A percentile compares a stretch with the other conserved stretches of the same genome.
phyloP scores from a whole-genome alignment of 2,113 vertebrate genomes.

The Tympanuchus pallidicinctus region DNA sequence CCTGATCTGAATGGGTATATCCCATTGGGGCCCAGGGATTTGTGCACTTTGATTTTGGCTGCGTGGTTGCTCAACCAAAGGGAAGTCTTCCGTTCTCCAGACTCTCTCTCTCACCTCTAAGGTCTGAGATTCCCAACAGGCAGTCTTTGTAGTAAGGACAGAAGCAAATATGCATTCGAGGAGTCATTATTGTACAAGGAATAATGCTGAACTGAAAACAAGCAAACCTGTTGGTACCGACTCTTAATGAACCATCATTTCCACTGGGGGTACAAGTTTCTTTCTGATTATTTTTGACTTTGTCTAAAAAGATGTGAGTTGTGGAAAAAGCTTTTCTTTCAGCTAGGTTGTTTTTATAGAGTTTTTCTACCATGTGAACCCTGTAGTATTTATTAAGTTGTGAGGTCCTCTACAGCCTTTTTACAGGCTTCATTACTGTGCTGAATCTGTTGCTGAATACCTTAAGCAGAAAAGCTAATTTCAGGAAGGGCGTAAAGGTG shows the following conservation, averaged over 20 bases:
- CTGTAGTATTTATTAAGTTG: neutral
- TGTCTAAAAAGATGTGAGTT: neutral
- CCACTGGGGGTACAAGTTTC: accelerated
- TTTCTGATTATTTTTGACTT: slow-evolving; percentile 39
- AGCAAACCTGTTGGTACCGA: neutral
- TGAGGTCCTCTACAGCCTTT: neutral
- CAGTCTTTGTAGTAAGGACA: no score
- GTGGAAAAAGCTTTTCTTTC: neutral
- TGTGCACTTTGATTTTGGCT: no score
- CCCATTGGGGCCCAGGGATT: no score
- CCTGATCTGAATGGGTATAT: no score
- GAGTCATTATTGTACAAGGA: neutral
- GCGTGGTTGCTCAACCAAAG: no score
- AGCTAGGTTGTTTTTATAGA: neutral
- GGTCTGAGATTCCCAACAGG: no score
- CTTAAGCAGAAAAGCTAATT: neutral
- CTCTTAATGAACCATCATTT: neutral
- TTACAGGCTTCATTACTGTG: neutral
- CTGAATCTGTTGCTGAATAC: neutral
- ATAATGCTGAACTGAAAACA: neutral
- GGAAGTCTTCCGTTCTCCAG: no score
- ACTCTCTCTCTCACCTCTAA: no score
- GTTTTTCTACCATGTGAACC: neutral
- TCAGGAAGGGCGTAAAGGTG: neutral
- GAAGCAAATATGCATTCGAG: neutral